Evolutionary conservation across 2,797 vertebrate species (phyloP).

Genomic region (Adrianichthys oophorus): DNA sequence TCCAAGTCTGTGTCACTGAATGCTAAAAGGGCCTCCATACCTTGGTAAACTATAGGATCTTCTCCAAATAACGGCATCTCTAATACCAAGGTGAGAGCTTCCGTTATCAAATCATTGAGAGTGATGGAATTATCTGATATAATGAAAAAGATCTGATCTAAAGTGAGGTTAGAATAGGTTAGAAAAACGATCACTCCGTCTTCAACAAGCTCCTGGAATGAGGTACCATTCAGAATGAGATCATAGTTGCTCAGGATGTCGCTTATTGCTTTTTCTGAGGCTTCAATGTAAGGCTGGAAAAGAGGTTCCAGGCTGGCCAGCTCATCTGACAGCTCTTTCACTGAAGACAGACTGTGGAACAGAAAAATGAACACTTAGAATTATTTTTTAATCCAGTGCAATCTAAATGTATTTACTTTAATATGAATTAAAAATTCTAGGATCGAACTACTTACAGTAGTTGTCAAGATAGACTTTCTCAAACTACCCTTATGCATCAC

Average conservation of each 20-base stretch:
- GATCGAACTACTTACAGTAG: not conserved
- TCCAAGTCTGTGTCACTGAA: slow-evolving; percentile 40
- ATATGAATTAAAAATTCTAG: not conserved
- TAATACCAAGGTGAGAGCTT: slow-evolving; percentile 42
- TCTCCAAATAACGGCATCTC: slow-evolving; percentile 55
- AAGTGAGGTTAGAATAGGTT: slow-evolving; percentile 60
- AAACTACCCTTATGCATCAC: not conserved
- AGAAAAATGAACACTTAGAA: slow-evolving; percentile 17
- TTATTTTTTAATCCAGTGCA: not conserved
- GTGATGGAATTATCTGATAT: slow-evolving; percentile 25
- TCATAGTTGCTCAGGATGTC: slow-evolving; percentile 56
- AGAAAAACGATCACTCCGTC: slow-evolving; percentile 62
- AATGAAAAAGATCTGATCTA: slow-evolving; percentile 34
- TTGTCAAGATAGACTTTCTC: not conserved
- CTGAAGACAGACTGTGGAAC: slow-evolving; percentile 53
- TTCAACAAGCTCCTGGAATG: slow-evolving; percentile 38
- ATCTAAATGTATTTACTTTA: not conserved
- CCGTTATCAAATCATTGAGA: slow-evolving; percentile 39
- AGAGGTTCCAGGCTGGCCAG: slow-evolving; percentile 34
- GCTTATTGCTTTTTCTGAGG: slow-evolving; percentile 44
- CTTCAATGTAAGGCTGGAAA: slow-evolving; percentile 38
- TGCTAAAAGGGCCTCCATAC: slow-evolving; percentile 56
- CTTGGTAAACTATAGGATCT: slow-evolving; percentile 42
- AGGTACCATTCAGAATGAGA: slow-evolving; percentile 25
- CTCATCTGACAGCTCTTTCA: slow-evolving; percentile 52